These are phyloP conservation scores for Listronotus oregonensis DNA, from an alignment of 1,140 invertebrate species.

Conservation along the genomic window DNA sequence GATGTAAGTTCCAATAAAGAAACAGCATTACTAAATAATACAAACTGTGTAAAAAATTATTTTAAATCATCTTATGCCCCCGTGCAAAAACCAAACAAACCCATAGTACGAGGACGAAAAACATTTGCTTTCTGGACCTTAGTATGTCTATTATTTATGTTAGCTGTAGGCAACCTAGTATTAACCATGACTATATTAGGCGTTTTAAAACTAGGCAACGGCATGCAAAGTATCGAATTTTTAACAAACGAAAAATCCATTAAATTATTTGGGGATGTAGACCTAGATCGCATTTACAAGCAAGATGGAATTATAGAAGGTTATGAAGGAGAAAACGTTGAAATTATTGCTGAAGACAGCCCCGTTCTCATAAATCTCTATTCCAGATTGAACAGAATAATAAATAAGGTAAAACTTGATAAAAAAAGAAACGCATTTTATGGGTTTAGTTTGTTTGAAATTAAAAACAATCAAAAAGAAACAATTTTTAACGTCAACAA, in stretches of 20 bases:
- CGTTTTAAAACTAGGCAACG: conserved; percentile 72
- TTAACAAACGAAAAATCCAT: conserved; percentile 74
- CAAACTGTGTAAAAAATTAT: conserved; percentile 59
- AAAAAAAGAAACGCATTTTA: conserved; percentile 69
- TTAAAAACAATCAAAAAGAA: conserved; percentile 59
- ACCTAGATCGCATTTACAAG: conserved; percentile 73
- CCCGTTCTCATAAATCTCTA: conserved; percentile 65
- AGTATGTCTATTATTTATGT: conserved; percentile 69
- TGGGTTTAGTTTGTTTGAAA: conserved; percentile 68
- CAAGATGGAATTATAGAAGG: conserved; percentile 71
- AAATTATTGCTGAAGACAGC: conserved; percentile 68
- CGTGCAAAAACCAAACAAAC: conserved; percentile 59
- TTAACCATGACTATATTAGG: conserved; percentile 74
- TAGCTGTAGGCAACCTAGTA: conserved; percentile 75
- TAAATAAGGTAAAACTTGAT: conserved; percentile 62
- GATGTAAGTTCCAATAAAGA: conserved; percentile 57
- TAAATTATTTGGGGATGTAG: conserved; percentile 81
- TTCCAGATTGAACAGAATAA: conserved; percentile 53
- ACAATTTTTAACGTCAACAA: conserved; percentile 75
- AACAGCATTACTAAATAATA: conserved; percentile 58
- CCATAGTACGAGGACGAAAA: conserved; percentile 55
- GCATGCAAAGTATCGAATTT: conserved; percentile 85
- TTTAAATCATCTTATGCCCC: conserved; percentile 60
- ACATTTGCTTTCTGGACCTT: conserved; percentile 77
- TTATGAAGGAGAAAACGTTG: conserved; percentile 73